Base-by-base conservation (phyloP, 2,113 vertebrate genomes). In the Camelus dromedarius region DNA sequence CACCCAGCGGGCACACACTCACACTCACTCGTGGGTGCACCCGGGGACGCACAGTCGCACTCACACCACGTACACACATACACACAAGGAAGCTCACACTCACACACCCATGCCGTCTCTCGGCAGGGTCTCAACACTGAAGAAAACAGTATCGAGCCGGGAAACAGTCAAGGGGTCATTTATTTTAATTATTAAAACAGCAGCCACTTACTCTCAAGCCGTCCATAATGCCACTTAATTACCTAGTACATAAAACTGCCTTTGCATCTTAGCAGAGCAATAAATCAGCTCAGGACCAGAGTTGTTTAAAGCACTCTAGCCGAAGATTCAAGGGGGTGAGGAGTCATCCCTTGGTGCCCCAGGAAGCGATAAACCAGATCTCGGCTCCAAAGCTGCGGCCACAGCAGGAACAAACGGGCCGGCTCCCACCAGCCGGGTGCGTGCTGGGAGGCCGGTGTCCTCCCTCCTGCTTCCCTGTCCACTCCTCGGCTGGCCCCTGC, bases 111-210 rank as follows among this genome's bases (percentile, higher is more conserved):
- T 7, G 72, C 32, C 24, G 20, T 52, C 70, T 87, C 38, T 58
- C 87, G 24, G 90, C 30, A 3, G 91, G 72, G 83, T 73, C 96
- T 56, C 30, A 2, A 67, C 89, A 75, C 87, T 10, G 32, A 79
- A 50, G 82, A 46, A 64, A 91, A 60, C 22, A 89, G 72, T 24
- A 88, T 22, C 0, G 13, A 80, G 75, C 72, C 0, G n/a, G 89
- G 91, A 89, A 77, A 62, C 76, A 52, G 77, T 72, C 85, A 52
- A 72, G 93, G 96, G 93, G 94, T 97, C 89, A 95, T 97, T 97
- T 95, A 86, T 95, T 97, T 95, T 95, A 85, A 97, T 97, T 96
- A 97, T 97, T 97, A 96, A 97, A 97, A 62, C 89, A 97, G 82
- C 62, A 94, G 97, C 89, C 95, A 93, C 97, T 98, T 92, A 91